Evolutionary conservation across 2,888 invertebrate species (phyloP), one percentile per base, ranked within the genome.

Genomic region (Lottia gigantea): DNA sequence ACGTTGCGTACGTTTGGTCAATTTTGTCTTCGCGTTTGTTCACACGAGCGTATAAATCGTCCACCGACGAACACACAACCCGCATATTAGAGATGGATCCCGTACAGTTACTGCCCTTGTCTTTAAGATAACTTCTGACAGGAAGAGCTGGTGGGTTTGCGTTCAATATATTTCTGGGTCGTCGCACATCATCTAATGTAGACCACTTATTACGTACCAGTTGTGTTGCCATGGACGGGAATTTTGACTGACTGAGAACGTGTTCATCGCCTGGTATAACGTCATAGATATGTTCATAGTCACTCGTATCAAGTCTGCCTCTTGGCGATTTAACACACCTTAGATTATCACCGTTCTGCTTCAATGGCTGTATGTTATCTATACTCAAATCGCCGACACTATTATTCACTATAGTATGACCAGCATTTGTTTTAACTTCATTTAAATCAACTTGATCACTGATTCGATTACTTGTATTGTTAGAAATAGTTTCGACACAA

Each of bases 281-380:
- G 46, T 75, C 75, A 47, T 75, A 73, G 11, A 75, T 69, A 40
- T 75, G 75, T 49, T 74, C 74, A 49, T 70, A 69, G 45, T 75
- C 73, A 40, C 64, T 65, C 31, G 61, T 55, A 46, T 55, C 46
- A 16, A 45, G 55, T 3, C 68, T 67, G 55, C 66, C 46, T 16
- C 62, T 47, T 66, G 61, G 61, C n/a, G 72, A 64, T 11, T 66
- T 46, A 8, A 64, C 61, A 7, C 55, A 55, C 55, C 55, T 23
- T 12, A 23, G 55, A 55, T 55, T 55, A 55, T 55, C 19, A 55
- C 19, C 23, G 55, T 55, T 55, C 55, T 23, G 55, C 55, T 23
- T 55, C 19, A 55, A 19, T 55, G 19, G 55, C 55, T 55, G 19
- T 23, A 55, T 1, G 23, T 55, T 55, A 55, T 55, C 55, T 23